These are phyloP conservation scores for Pyrrhia umbra DNA, from an alignment of 2,888 invertebrate species.

Conservation along the genomic window DNA sequence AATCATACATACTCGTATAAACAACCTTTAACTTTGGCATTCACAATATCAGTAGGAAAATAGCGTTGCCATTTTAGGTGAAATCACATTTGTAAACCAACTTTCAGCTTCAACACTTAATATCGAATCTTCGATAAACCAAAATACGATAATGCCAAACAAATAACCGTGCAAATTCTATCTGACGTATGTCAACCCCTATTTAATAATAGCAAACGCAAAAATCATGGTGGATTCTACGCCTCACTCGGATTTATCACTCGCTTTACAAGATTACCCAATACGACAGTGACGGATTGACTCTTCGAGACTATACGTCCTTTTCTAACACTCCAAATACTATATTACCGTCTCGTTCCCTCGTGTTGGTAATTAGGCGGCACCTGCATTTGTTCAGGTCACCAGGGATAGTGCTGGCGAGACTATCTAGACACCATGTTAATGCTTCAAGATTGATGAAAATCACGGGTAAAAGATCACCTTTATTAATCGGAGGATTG, in stretches of 20 bases:
- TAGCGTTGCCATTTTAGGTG: not conserved
- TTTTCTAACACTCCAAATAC: conserved; percentile 61
- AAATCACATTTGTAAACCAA: not conserved
- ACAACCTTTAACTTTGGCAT: too few relatives aligned
- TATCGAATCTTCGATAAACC: conserved; percentile 9
- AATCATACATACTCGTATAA: too few relatives aligned
- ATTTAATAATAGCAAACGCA: conserved; percentile 80
- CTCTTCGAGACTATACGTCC: conserved; percentile 72
- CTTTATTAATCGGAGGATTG: conserved; percentile 59
- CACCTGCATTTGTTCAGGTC: conserved; percentile 88
- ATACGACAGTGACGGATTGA: conserved; percentile 89
- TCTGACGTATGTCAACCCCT: conserved; percentile 71
- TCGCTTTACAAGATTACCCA: conserved; percentile 86
- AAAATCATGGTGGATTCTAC: conserved; percentile 80
- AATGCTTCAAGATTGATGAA: conserved; percentile 86
- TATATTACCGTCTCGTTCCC: conserved; percentile 68
- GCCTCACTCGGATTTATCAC: conserved; percentile 83
- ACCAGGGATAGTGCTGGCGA: conserved; percentile 78
- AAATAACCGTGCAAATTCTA: conserved; percentile 59
- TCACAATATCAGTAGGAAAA: too few relatives aligned
- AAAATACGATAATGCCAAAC: conserved; percentile 27
- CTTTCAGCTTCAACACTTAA: not conserved
- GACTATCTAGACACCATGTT: conserved; percentile 84
- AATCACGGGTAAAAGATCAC: conserved; percentile 63
- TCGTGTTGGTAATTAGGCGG: conserved; percentile 81